A percentile compares a stretch with the other conserved stretches of the same genome.
These are phyloP conservation scores for Thereva nobilitata DNA, from an alignment of 2,888 invertebrate species.

Conservation along the genomic window DNA sequence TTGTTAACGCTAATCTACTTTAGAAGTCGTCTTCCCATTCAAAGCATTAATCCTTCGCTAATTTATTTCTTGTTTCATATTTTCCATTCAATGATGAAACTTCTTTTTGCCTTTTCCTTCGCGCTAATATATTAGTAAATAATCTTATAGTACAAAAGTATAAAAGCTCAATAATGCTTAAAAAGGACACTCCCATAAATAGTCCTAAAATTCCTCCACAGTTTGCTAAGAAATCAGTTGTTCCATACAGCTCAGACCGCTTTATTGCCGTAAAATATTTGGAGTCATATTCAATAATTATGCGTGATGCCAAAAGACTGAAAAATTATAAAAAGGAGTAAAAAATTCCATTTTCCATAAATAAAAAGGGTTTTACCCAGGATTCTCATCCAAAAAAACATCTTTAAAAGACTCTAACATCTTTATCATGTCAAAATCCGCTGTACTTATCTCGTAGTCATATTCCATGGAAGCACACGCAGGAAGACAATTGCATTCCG, in stretches of 20 bases:
- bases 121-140: slow-evolving; percentile 53
- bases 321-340: slow-evolving; percentile 43
- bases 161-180: slow-evolving; percentile 60
- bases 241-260: slow-evolving; percentile 69
- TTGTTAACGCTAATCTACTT: too few species aligned
- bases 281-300: slow-evolving; percentile 72
- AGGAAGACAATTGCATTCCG: slow-evolving; percentile 53
- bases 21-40: too few species aligned
- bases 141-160: slow-evolving; percentile 61
- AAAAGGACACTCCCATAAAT: slow-evolving; percentile 55
- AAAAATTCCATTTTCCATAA: background rate
- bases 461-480: slow-evolving; percentile 53
- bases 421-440: slow-evolving; percentile 47
- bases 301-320: slow-evolving; percentile 63
- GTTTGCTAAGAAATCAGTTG: slow-evolving; percentile 70
- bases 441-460: slow-evolving; percentile 54
- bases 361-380: slow-evolving; percentile 38
- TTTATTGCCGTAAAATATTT: slow-evolving; percentile 70
- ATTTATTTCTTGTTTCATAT: too few species aligned
- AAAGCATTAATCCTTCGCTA: too few species aligned
- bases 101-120: slow-evolving; percentile 35
- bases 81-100: too few species aligned
- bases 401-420: background rate
- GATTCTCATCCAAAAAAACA: slow-evolving; percentile 42
- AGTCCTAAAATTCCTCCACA: slow-evolving; percentile 68